phyloP scores from a whole-genome alignment of 2,113 vertebrate genomes.

The Alethe castanea region DNA sequence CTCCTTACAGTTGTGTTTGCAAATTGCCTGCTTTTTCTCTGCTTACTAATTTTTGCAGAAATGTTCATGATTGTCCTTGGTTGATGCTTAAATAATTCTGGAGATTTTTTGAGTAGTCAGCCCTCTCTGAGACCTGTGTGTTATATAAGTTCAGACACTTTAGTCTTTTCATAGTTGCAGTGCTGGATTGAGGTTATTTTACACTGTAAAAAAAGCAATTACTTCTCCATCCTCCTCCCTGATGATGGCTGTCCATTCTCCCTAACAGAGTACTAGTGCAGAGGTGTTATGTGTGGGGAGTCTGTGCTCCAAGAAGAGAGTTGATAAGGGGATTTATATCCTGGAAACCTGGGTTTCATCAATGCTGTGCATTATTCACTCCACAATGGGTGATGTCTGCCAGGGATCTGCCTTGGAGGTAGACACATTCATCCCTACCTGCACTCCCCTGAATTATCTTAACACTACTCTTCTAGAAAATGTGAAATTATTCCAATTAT shows the following conservation, averaged over 20 bases:
- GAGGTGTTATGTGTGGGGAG: neutral
- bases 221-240: neutral
- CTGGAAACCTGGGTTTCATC: neutral
- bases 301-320: neutral
- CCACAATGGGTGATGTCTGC: fast-evolving
- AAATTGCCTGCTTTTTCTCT: neutral
- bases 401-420: neutral
- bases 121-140: neutral
- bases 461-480: neutral
- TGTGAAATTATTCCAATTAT: neutral
- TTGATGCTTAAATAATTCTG: neutral
- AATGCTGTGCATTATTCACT: neutral
- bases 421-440: neutral
- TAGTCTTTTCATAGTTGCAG: neutral
- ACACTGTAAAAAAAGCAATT: neutral
- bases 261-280: neutral
- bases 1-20: neutral
- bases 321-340: neutral
- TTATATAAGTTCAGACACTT: neutral
- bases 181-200: neutral
- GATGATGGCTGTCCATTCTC: neutral
- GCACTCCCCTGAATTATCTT: neutral
- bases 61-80: neutral
- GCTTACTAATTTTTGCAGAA: neutral
- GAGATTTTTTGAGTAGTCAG: neutral